Base-by-base conservation (phyloP, 1,140 invertebrate species). In the Platyscapa corneri region DNA sequence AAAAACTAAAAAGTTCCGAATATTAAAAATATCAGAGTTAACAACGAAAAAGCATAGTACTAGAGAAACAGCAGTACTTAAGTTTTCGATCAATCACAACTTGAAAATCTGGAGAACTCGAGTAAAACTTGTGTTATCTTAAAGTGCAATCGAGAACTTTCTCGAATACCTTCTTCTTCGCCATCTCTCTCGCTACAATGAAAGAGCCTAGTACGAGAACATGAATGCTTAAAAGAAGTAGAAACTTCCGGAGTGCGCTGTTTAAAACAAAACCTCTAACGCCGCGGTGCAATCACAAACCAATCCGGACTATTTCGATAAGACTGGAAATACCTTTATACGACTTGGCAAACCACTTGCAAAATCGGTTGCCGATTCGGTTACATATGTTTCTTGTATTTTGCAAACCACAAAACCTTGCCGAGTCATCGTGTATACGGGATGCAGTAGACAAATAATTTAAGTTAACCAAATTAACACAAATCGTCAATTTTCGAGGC, bases 131-230 rank as follows among this genome's bases (percentile, higher is more conserved):
- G 20, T 65, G 53, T 77, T 76, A 76, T 32, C 39, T 49, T 34
- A 74, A 8, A 72, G 34, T 42, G 49, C 82, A 83, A 83, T 64
- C 53, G 49, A 83, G 82, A 83, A 82, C 53, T 82, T 74, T 8
- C 6, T 37, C 70, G 34, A 76, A 83, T 83, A 76, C 78, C 42
- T 70, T 84, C 42, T 18, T 77, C 32, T 34, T 60, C 53, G 46
- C 53, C 27, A 70, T 70, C 39, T 72, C 30, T 32, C 39, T 70
- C 30, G 67, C 16, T 56, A 37, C 0, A 1, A 34, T 80, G 42
- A 2, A 56, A 46, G 20, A 77, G 27, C 46, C 0, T 0, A 27
- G 10, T 49, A 49, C 6, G 27, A 18, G 7, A 64, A 82, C 30
- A 16, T 65, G 18, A 53, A 72, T 20, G 30, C 46, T 23, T 23